Base-by-base conservation (phyloP, 2,113 vertebrate species). In the Hippocampus mohnikei region DNA sequence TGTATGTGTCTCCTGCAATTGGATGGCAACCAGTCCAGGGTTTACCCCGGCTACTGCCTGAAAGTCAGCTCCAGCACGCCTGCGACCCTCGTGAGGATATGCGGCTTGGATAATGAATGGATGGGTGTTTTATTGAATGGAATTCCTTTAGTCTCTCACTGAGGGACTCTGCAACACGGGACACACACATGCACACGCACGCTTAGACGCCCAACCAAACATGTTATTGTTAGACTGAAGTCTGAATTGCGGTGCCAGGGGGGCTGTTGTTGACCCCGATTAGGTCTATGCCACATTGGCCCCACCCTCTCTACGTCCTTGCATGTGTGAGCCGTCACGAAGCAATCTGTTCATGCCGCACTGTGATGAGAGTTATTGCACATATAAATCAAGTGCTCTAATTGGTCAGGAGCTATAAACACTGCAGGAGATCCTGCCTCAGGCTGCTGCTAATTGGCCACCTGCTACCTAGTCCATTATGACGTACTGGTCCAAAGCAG, bases 311-410 rank as follows among this genome's bases (percentile, higher is more conserved):
- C 13, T 66, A 29, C 68, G 27, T 42, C 63, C 70, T 11, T 77
- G 20, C 42, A 29, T 59, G 13, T 53, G 15, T 61, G 61, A 66
- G 29, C n/a, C 16, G 8, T 42, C 63, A 71, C 15, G 52, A 44
- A 66, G 25, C 15, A 10, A 16, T n/a, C 8, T 37, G 33, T 44
- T 41, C 73, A 53, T 67, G 66, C 66, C 64, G 37, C 20, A 29
- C 21, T 84, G 77, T 69, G 71, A 69, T 58, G 37, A 71, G 52
- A 79, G 69, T 77, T 84, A 84, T 86, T 76, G 70, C 79, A 67
- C 62, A 50, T 78, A 89, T 89, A 87, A 90, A 87, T 87, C 86
- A 86, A 75, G 82, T 29, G 33, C 76, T 85, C n/a, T 89, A 90
- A 89, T 88, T 89, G 87, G 86, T 84, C 83, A 79, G 75, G 69